Conservation (phyloP, 1,140 invertebrate species). For the Listronotus bonariensis region DNA sequence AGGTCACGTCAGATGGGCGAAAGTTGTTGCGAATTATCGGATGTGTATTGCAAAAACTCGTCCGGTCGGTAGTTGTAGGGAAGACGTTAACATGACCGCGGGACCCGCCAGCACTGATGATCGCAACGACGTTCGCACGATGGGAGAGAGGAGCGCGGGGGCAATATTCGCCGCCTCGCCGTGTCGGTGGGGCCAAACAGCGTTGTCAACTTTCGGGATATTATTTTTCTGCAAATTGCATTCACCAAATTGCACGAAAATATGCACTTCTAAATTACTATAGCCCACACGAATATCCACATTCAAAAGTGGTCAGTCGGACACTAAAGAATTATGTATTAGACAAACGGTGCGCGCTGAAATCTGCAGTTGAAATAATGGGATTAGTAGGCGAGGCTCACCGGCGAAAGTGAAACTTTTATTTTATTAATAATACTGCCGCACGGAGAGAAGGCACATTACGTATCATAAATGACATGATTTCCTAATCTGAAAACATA, state of each 20-base stretch:
- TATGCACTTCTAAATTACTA: background rate
- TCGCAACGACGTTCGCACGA: conserved; percentile 30
- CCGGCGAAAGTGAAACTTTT: conserved; percentile 30
- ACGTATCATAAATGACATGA: no score
- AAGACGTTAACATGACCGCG: conserved; percentile 54
- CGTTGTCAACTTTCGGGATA: conserved; percentile 22
- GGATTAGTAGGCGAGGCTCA: conserved; percentile 22
- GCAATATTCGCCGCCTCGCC: conserved; percentile 17
- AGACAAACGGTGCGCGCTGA: conserved; percentile 1
- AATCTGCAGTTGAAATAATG: conserved; percentile 22
- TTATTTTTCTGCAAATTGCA: conserved; percentile 13
- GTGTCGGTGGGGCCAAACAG: conserved; percentile 30
- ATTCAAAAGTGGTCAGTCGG: no score
- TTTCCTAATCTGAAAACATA: no score
- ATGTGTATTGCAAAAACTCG: conserved; percentile 29
- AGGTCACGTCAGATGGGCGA: conserved; percentile 5
- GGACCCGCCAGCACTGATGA: conserved; percentile 50
- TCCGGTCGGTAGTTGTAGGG: conserved; percentile 38
- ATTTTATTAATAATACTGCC: conserved; percentile 22
- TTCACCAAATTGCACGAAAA: background rate
- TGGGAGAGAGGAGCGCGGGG: conserved; percentile 23
- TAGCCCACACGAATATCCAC: background rate
- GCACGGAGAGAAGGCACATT: conserved; percentile 2
- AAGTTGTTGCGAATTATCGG: conserved; percentile 27
- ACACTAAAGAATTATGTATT: background rate